phyloP scores from a whole-genome alignment of 2,888 invertebrate species.

The Euspilapteryx auroguttella region DNA sequence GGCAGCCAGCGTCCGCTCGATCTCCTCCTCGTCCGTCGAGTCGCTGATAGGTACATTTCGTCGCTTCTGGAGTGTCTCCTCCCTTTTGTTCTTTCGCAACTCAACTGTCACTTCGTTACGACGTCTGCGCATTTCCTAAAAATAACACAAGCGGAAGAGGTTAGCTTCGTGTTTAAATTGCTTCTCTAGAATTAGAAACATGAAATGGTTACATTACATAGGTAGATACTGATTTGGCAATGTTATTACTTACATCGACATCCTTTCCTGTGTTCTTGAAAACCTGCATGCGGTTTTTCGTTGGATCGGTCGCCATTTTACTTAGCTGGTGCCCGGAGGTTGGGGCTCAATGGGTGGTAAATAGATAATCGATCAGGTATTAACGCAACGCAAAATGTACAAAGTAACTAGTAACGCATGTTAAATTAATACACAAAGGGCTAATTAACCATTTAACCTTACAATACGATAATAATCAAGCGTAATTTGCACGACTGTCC shows the following conservation, averaged over 20 bases:
- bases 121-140: conserved; percentile 94
- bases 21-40: conserved; percentile 79
- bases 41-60: conserved; percentile 92
- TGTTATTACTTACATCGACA: conserved; percentile 84
- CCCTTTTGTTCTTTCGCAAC: conserved; percentile 96
- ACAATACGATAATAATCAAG: no score
- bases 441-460: conserved; percentile 42
- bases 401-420: conserved; percentile 43
- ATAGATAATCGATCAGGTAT: conserved; percentile 46
- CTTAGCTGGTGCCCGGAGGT: conserved; percentile 27
- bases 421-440: conserved; percentile 33
- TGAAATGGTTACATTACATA: no score
- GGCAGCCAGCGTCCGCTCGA: conserved; percentile 68
- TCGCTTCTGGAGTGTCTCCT: conserved; percentile 94
- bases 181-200: background rate
- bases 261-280: conserved; percentile 99
- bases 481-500: no score
- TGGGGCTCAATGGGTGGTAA: conserved; percentile 26
- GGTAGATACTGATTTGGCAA: no score
- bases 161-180: background rate
- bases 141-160: conserved; percentile 14
- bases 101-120: conserved; percentile 96
- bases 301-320: conserved; percentile 79
- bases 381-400: conserved; percentile 36
- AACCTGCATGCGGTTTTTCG: conserved; percentile 86